Evolutionary conservation across 30 jellyfish, hydroid and myxozoan genomes (phyloP).

Genomic region (Cassiopea andromeda): DNA sequence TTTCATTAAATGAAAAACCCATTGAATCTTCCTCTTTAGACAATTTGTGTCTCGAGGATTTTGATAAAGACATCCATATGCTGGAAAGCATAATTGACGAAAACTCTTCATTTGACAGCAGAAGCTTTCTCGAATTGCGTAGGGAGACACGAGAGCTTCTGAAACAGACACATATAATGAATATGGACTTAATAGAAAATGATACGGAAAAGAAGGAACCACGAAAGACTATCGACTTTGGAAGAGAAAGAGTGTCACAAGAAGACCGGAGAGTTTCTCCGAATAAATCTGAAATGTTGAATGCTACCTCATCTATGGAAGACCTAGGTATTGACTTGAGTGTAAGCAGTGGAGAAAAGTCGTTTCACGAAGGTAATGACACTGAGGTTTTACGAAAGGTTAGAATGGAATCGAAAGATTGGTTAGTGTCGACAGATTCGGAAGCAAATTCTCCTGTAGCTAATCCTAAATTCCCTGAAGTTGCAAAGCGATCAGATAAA

Average conservation of each 20-base stretch:
- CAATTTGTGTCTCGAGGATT: conserved; percentile 44
- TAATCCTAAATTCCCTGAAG: not conserved
- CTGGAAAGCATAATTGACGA: conserved; percentile 3
- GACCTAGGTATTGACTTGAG: conserved; percentile 47
- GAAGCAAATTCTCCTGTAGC: not conserved
- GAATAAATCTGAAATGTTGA: not conserved
- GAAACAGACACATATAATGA: conserved; percentile 1
- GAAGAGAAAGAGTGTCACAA: not conserved
- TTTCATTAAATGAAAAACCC: conserved; percentile 11
- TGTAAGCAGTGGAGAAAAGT: not conserved
- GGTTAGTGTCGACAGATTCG: not conserved
- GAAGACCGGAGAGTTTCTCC: not conserved
- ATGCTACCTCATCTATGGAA: not conserved
- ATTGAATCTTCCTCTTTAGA: conserved; percentile 34
- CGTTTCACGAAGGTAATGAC: not conserved
- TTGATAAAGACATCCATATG: not conserved
- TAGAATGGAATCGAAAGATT: not conserved
- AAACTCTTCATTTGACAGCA: not conserved
- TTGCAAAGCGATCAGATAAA: not conserved
- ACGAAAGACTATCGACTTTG: not conserved
- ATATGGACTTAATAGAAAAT: conserved; percentile 10
- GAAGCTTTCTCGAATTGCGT: not conserved
- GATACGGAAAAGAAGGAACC: not conserved
- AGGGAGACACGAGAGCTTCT: not conserved
- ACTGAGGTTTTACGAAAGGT: not conserved